Base-by-base conservation (phyloP, 1,140 invertebrate species). In the Ceratina calcarata region DNA sequence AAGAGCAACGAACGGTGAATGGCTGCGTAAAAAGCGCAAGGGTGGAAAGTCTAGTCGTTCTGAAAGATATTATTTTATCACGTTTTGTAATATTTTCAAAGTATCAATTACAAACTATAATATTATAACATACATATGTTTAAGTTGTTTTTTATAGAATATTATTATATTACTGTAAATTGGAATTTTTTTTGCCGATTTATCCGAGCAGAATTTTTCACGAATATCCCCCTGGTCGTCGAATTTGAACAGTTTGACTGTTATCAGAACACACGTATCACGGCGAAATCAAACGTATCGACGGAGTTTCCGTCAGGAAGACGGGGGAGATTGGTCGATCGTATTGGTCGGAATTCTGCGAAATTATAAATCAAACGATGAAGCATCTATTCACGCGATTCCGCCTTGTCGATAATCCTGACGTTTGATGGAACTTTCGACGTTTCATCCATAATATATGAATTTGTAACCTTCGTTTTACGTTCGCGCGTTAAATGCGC, bases 301-400 rank as follows among this genome's bases (percentile, higher is more conserved):
- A 13, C 6, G 1, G 71, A 76, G 53, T 77, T 85, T 83, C 75
- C 65, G 67, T 45, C 32, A 24, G 7, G 20, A 68, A 64, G 20
- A 70, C 24, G 57, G 15, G 16, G 4, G 18, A 2, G 51, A 32
- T 53, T 16, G 49, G 0, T 20, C 4, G 64, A 67, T 24, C 18
- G 27, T 71, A 83, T 83, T n/a, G 71, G 82, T 80, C 57, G 24
- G 22, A 45, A 62, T 75, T 37, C 45, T 67, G 20, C 37, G 16
- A 27, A 27, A 61, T 72, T 61, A 27, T 61, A 49, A 72, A 72
- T 72, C 70, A 72, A 72, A 72, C 3, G 70, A 27, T 49, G 55
- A n/a, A 61, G 2, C 32, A 32, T 22, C n/a, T 10, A 20, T n/a
- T 22, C 15, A 15, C 57, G 20, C 13, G 70, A 61, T 71, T 70